Conservation (phyloP, 2,113 vertebrate genomes). For the Hippocampus zosterae region DNA sequence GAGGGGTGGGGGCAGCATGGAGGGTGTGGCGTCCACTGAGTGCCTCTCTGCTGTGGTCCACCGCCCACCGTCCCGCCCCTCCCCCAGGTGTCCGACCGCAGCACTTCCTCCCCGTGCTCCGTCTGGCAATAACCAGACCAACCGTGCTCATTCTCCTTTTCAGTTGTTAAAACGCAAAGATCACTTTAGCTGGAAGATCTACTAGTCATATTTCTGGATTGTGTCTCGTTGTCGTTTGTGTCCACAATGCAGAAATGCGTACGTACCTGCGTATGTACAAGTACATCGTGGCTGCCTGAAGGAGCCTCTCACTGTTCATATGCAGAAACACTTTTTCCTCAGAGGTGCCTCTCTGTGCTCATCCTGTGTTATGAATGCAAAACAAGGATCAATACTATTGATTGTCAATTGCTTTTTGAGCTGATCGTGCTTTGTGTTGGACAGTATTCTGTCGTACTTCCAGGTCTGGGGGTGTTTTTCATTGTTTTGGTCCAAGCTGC, state of each 20-base stretch:
- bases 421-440: constrained; percentile 62
- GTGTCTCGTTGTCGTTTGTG: constrained; percentile 61
- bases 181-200: constrained; percentile 76
- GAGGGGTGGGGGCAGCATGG: constrained; percentile 14
- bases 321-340: constrained; percentile 73
- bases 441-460: constrained; percentile 71
- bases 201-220: constrained; percentile 70
- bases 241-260: constrained; percentile 53
- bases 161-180: constrained; percentile 64
- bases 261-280: not conserved
- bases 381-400: constrained; percentile 68
- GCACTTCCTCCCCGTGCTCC: constrained; percentile 54
- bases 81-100: constrained; percentile 15
- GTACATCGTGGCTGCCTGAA: constrained; percentile 56
- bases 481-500: constrained; percentile 55
- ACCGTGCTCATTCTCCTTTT: constrained; percentile 37
- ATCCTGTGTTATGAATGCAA: constrained; percentile 73
- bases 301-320: constrained; percentile 69
- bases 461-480: constrained; percentile 55
- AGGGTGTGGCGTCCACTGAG: constrained; percentile 55
- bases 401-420: constrained; percentile 61
- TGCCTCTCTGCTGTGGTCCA: constrained; percentile 68
- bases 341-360: constrained; percentile 70
- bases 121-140: constrained; percentile 29
- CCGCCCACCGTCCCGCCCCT: constrained; percentile 13